These are phyloP conservation scores for Zootermopsis nevadensis DNA, from an alignment of 2,888 invertebrate species.

Conservation along the genomic window DNA sequence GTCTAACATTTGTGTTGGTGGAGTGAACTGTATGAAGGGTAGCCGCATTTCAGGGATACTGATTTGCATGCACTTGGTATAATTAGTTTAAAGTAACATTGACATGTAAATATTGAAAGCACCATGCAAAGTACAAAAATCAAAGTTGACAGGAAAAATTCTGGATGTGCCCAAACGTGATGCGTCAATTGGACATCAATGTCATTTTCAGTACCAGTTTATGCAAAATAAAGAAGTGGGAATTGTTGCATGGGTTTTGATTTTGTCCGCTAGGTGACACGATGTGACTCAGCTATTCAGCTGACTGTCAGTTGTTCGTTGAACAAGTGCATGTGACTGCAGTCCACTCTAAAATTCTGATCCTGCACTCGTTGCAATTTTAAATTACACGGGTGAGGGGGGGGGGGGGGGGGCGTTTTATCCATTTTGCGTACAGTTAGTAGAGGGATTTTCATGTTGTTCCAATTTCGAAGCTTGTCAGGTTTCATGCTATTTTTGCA, in stretches of 20 bases:
- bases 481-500: not conserved
- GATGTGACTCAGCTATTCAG: constrained; percentile 14
- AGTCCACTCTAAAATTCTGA: constrained; percentile 28
- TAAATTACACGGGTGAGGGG: constrained; percentile 31
- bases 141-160: not conserved
- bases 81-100: constrained; percentile 33
- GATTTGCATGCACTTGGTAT: not conserved
- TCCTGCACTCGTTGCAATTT: constrained; percentile 34
- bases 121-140: not conserved
- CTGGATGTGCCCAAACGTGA: not conserved
- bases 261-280: constrained; percentile 31
- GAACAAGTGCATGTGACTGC: constrained; percentile 29
- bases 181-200: constrained; percentile 17
- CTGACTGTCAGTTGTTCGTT: constrained; percentile 10
- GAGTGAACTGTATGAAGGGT: too few relatives aligned
- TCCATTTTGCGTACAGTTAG: constrained; percentile 1
- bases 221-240: constrained; percentile 32
- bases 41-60: too few relatives aligned
- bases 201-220: constrained; percentile 31
- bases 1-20: too few relatives aligned
- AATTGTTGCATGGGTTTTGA: constrained; percentile 32
- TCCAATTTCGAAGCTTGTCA: constrained; percentile 23
- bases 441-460: constrained; percentile 11
- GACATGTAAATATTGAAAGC: not conserved
- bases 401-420: not conserved